These are phyloP conservation scores for Rhizoglyphus robini DNA, from an alignment of 1,140 invertebrate genomes.

Conservation along the genomic window DNA sequence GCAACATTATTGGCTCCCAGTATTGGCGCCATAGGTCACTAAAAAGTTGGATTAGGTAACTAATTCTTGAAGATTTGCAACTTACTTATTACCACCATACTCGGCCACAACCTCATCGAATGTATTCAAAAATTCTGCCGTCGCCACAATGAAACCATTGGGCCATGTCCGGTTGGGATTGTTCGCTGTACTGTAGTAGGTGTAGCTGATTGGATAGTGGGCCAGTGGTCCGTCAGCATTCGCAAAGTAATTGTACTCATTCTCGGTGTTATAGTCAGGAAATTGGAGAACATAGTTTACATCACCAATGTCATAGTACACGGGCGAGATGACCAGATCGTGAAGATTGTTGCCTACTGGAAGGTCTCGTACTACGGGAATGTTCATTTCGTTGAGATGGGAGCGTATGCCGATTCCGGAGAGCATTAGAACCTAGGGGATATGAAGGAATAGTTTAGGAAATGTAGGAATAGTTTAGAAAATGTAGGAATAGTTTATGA, in stretches of 20 bases:
- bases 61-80: background rate
- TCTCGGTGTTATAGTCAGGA: too few species aligned
- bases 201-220: slow-evolving; percentile 7
- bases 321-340: slow-evolving; percentile 43
- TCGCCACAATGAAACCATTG: slow-evolving; percentile 36
- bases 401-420: slow-evolving; percentile 71
- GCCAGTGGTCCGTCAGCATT: too few species aligned
- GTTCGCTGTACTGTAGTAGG: slow-evolving; percentile 48
- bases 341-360: too few species aligned
- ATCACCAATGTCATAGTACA: slow-evolving; percentile 12
- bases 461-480: too few species aligned
- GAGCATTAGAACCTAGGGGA: slow-evolving; percentile 73
- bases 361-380: slow-evolving; percentile 32
- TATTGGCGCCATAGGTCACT: slow-evolving; percentile 6
- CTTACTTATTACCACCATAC: slow-evolving; percentile 13
- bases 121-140: slow-evolving; percentile 9
- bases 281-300: too few species aligned
- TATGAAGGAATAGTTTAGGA: too few species aligned
- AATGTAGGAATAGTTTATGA: too few species aligned
- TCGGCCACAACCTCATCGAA: background rate
- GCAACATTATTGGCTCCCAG: too few species aligned
- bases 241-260: too few species aligned
- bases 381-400: slow-evolving; percentile 51
- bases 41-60: background rate
- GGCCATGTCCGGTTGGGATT: slow-evolving; percentile 62